Conservation (phyloP, 2,797 vertebrate genomes). For the Helostoma temminkii region DNA sequence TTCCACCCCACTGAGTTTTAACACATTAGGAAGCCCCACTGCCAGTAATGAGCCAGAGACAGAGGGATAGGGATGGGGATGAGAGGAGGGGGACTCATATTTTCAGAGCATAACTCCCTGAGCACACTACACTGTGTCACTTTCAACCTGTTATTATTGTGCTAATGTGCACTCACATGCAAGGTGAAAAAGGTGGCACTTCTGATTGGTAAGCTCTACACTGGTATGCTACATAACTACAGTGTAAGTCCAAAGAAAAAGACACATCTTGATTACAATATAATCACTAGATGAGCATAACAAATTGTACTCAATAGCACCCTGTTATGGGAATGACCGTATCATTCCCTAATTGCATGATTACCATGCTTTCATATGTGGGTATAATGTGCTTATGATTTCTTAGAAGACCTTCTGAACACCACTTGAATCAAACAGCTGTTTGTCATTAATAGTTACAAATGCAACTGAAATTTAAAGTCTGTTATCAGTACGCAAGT, state of each 20-base stretch:
- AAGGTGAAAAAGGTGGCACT: conserved; percentile 22
- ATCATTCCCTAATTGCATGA: background rate
- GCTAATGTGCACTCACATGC: conserved; percentile 46
- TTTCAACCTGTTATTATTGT: conserved; percentile 71
- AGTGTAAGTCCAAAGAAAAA: background rate
- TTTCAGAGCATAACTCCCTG: conserved; percentile 51
- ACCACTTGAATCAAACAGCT: background rate
- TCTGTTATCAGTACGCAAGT: background rate
- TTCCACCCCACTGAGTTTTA: conserved; percentile 81
- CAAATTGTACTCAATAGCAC: background rate
- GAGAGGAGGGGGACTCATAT: conserved; percentile 46
- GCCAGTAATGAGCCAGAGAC: conserved; percentile 76
- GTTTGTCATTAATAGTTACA: background rate
- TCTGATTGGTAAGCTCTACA: conserved; percentile 22
- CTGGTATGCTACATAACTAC: background rate
- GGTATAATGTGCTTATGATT: background rate
- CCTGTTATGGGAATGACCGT: background rate
- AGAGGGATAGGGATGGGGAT: conserved; percentile 42
- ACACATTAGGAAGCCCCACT: conserved; percentile 82
- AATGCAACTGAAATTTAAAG: background rate
- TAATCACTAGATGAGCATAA: background rate
- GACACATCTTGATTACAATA: background rate
- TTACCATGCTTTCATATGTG: background rate
- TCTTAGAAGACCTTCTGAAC: background rate
- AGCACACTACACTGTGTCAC: conserved; percentile 48